Evolutionary conservation across 2,797 vertebrate genomes (phyloP), one percentile per base, ranked within the genome.

Genomic region (Dallia pectoralis): DNA sequence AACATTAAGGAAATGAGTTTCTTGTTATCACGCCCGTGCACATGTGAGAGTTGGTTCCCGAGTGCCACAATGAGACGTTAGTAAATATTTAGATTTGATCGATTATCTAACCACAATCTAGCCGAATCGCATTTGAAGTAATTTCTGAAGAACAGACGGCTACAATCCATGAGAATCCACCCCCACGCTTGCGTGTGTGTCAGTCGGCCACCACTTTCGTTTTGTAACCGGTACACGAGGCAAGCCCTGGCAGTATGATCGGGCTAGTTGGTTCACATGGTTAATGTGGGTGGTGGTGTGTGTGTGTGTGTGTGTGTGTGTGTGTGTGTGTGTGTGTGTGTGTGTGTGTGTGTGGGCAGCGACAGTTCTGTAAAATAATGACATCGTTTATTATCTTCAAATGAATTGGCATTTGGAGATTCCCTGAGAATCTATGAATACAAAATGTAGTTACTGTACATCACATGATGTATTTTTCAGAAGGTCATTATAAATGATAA

Each of bases 61-160:
- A n/a, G 51, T 22, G 51, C 51, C 7, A 53, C n/a, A 8, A 22
- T 22, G 22, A 53, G 9, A 53, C 19, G 11, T n/a, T 1, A 53
- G 27, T 63, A 27, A 0, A 64, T 64, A 27, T 64, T 9, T 29
- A 18, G 5, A 64, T 19, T 15, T 30, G 15, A 18, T 30, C n/a
- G 16, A 29, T 64, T 30, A 64, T 16, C 62, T 64, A 33, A 2
- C 29, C 62, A 64, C 14, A 25, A 47, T 65, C 8, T 11, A 53
- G 51, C 25, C 61, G 65, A 65, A 48, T 14, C 4, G 36, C 36
- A 29, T 82, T 69, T 5, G 56, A 76, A 51, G 74, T 79, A 73
- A 83, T 73, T 82, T 84, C 76, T 79, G 67, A 80, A 76, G 66
- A 87, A 86, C 70, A 63, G 5, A 3, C n/a, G 51, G 19, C n/a